These are phyloP conservation scores for Aphyosemion australe DNA, from an alignment of 2,113 vertebrate genomes.

Conservation along the genomic window DNA sequence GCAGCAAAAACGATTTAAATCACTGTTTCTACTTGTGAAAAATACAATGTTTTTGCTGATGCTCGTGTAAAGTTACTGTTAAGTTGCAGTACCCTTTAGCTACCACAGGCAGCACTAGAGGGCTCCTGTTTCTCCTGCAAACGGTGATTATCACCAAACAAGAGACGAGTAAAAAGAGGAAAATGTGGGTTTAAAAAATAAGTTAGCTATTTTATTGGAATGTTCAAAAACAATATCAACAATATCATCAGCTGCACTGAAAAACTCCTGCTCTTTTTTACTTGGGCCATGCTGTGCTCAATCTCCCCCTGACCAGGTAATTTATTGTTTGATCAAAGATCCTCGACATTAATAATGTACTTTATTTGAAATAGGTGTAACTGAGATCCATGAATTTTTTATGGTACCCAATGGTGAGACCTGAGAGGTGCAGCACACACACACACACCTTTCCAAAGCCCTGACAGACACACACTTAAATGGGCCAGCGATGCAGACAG, in stretches of 20 bases:
- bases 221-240: background rate
- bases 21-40: too few relatives aligned
- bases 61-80: too few relatives aligned
- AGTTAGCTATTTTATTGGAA: too few relatives aligned
- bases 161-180: too few relatives aligned
- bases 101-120: too few relatives aligned
- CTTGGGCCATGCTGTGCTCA: constrained; percentile 42
- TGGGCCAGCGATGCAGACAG: constrained; percentile 14
- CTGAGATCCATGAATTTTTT: constrained; percentile 69
- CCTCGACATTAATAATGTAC: constrained; percentile 73
- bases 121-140: too few relatives aligned
- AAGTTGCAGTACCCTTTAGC: too few relatives aligned
- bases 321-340: constrained; percentile 78
- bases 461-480: constrained; percentile 4
- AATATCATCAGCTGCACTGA: background rate
- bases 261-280: constrained; percentile 1
- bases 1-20: too few relatives aligned
- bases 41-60: too few relatives aligned
- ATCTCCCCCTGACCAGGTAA: constrained; percentile 45
- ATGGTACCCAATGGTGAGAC: constrained; percentile 57
- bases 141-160: too few relatives aligned
- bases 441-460: background rate
- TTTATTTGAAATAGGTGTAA: constrained; percentile 65
- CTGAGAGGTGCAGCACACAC: constrained; percentile 42
- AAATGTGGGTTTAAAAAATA: too few relatives aligned